A percentile compares a stretch with the other conserved stretches of the same genome.
phyloP scores from a whole-genome alignment of 2,797 vertebrate species.

The Myotis daubentonii region DNA sequence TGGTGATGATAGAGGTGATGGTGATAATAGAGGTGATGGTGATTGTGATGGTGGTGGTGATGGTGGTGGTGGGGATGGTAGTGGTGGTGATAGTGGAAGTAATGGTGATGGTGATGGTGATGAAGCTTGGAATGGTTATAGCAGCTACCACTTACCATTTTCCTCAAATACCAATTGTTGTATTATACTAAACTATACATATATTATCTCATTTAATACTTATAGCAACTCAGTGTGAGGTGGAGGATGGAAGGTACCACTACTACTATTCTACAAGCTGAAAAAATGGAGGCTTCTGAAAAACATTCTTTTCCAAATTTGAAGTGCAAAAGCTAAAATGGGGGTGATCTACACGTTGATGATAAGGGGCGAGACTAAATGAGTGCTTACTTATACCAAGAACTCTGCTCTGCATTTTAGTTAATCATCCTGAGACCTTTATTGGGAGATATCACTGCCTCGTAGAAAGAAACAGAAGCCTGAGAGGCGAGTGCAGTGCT shows the following conservation, averaged over 20 bases:
- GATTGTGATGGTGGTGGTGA: background rate
- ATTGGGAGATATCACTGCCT: background rate
- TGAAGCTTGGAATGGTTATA: background rate
- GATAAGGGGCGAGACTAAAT: background rate
- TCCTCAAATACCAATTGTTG: background rate
- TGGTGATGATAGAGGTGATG: no score
- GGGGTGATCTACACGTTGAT: no score
- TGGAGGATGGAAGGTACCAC: background rate
- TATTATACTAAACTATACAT: background rate
- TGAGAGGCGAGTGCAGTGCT: no score
- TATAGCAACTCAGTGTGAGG: background rate
- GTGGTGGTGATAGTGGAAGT: background rate
- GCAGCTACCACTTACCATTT: background rate
- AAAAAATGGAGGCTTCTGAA: background rate
- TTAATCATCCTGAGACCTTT: background rate
- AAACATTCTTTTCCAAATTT: background rate
- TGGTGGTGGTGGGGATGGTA: background rate
- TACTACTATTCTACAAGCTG: background rate
- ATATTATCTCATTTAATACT: background rate
- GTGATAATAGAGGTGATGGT: background rate
- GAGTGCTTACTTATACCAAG: background rate
- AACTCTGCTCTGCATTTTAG: background rate
- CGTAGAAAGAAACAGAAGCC: background rate
- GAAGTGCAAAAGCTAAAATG: background rate
- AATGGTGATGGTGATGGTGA: no score